Evolutionary conservation across 2,113 vertebrate species (phyloP).

Genomic region (Tyrannus savana): DNA sequence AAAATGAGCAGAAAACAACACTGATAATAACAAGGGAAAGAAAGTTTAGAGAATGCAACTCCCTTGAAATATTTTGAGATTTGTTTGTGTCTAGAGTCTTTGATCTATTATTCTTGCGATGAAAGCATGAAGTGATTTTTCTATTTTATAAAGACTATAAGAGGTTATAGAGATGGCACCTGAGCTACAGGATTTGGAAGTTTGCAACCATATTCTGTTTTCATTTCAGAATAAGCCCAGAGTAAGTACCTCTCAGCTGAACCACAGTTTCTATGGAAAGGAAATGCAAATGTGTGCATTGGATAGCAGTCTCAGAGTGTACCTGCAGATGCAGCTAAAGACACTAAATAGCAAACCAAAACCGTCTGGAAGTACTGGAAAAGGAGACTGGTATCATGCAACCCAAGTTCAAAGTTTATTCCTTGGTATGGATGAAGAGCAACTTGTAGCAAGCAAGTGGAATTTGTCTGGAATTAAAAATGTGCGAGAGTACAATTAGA

Average conservation of each 20-base stretch:
- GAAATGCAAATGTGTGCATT: not conserved
- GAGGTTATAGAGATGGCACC: not conserved
- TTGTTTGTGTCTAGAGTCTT: not conserved
- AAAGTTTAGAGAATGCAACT: not conserved
- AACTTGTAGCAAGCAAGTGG: not conserved
- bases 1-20: not conserved
- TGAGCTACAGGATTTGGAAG: not conserved
- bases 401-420: not conserved
- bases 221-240: not conserved
- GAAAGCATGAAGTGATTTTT: not conserved
- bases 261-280: not conserved
- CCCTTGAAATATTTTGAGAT: not conserved
- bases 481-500: not conserved
- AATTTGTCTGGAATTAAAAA: not conserved
- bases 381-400: not conserved
- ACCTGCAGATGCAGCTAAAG: not conserved
- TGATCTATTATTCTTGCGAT: not conserved
- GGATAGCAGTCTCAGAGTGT: not conserved
- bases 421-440: not conserved
- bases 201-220: not conserved
- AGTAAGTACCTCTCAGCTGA: not conserved
- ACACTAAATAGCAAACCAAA: not conserved
- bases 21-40: not conserved
- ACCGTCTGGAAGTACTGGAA: not conserved
- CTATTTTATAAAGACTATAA: not conserved